Percentiles rank a stretch among this genome's conserved stretches.
Evolutionary conservation across 2,797 vertebrate species (phyloP).

Genomic region (Otus scops): DNA sequence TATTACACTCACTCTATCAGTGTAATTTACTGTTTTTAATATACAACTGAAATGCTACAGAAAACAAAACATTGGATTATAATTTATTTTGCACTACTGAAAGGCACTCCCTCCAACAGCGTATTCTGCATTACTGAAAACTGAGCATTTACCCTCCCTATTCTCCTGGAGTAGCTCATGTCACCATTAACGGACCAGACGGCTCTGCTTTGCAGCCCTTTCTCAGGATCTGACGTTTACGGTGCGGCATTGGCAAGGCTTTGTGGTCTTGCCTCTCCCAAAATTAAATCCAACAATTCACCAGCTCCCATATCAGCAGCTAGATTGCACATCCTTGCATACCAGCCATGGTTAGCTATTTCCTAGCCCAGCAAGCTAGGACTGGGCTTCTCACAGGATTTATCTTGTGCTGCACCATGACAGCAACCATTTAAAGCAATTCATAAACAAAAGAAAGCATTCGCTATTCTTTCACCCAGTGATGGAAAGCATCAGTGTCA

Average conservation of each 20-base stretch:
- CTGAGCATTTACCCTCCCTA: background rate
- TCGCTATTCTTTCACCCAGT: background rate
- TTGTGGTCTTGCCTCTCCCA: background rate
- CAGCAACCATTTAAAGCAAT: background rate
- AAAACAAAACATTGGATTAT: background rate
- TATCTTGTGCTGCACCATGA: background rate
- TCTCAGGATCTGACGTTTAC: background rate
- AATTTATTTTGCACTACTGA: background rate
- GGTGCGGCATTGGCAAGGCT: background rate
- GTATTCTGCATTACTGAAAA: background rate
- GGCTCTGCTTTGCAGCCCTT: background rate
- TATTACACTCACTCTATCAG: background rate
- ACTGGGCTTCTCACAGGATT: background rate
- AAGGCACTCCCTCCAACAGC: background rate
- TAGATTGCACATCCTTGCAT: background rate
- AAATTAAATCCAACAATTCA: background rate
- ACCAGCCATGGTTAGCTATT: background rate
- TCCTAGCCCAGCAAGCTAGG: background rate
- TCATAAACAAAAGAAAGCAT: background rate
- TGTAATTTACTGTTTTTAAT: slow-evolving; percentile 26
- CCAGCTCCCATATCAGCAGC: background rate
- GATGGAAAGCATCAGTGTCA: background rate
- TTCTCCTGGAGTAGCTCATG: background rate
- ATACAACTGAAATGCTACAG: background rate
- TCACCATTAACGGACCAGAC: background rate